Evolutionary conservation across 2,888 invertebrate species (phyloP).

Genomic region (Cremastinae sp.): DNA sequence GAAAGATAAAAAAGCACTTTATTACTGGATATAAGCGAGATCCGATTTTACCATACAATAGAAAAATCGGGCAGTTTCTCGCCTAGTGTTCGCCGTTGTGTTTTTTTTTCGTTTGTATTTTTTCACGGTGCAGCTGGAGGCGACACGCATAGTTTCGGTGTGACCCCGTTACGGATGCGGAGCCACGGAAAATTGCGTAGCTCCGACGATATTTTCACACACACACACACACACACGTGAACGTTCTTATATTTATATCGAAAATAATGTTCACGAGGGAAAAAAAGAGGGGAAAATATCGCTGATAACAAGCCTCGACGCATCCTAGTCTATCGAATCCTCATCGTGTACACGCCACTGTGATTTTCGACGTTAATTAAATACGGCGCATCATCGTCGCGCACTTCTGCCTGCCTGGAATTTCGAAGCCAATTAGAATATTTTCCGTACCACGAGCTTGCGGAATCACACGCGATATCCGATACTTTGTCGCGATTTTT

Average conservation of each 20-base stretch:
- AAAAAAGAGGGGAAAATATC: slow-evolving; percentile 16
- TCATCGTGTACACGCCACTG: slow-evolving; percentile 61
- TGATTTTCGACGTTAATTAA: slow-evolving; percentile 73
- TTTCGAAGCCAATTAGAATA: slow-evolving; percentile 72
- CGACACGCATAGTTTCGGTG: slow-evolving; percentile 56
- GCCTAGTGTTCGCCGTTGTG: background rate
- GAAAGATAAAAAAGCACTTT: slow-evolving; percentile 20
- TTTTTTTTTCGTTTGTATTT: slow-evolving; percentile 20
- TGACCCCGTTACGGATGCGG: slow-evolving; percentile 60
- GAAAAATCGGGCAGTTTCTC: slow-evolving; percentile 27
- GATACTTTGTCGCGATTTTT: slow-evolving; percentile 3
- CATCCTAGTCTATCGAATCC: slow-evolving; percentile 46
- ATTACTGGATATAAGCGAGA: background rate
- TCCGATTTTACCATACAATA: slow-evolving; percentile 41
- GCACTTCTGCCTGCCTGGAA: slow-evolving; percentile 72
- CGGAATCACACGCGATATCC: slow-evolving; percentile 46
- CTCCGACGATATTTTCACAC: slow-evolving; percentile 6
- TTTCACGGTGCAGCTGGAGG: slow-evolving; percentile 32
- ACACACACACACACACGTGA: background rate
- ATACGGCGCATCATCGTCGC: slow-evolving; percentile 70
- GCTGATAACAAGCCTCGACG: slow-evolving; percentile 23
- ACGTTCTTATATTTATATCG: background rate
- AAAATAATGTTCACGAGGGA: slow-evolving; percentile 4
- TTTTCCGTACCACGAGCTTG: slow-evolving; percentile 63
- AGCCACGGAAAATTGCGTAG: slow-evolving; percentile 58